Evolutionary conservation across 1,140 invertebrate genomes (phyloP).

Genomic region (Monochamus saltuarius): DNA sequence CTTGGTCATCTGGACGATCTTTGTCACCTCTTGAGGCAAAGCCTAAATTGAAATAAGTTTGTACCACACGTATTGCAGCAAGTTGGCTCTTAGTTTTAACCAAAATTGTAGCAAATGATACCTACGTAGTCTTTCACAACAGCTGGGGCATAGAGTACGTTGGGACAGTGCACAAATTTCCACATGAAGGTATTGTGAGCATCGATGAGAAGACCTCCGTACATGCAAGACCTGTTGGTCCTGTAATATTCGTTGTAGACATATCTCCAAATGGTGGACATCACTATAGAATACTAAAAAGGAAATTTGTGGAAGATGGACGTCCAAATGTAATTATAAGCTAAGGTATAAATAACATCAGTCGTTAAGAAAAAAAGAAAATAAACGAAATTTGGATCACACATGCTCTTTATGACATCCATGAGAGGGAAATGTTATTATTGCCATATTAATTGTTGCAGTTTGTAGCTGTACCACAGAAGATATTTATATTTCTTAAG

Average conservation of each 20-base stretch:
- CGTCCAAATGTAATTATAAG: too few species aligned
- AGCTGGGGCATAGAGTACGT: slow-evolving; percentile 36
- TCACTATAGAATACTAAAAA: slow-evolving; percentile 36
- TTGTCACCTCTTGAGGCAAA: slow-evolving; percentile 36
- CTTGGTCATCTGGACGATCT: slow-evolving; percentile 39
- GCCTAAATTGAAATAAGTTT: slow-evolving; percentile 8
- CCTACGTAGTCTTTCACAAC: slow-evolving; percentile 40
- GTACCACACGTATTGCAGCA: slow-evolving; percentile 5
- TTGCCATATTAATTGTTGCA: too few species aligned
- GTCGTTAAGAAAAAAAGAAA: neutral
- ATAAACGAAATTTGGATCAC: too few species aligned
- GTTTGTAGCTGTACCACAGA: too few species aligned
- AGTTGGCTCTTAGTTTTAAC: neutral
- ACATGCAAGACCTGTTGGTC: slow-evolving; percentile 36
- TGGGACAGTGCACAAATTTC: slow-evolving; percentile 36
- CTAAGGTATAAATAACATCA: too few species aligned
- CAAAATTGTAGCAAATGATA: neutral
- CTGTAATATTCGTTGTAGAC: slow-evolving; percentile 39
- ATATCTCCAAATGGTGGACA: slow-evolving; percentile 43
- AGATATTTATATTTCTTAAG: too few species aligned
- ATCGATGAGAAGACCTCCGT: slow-evolving; percentile 40
- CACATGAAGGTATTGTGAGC: slow-evolving; percentile 30
- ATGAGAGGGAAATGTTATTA: too few species aligned
- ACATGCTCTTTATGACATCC: too few species aligned
- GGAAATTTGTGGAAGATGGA: neutral